phyloP scores from a whole-genome alignment of 2,888 invertebrate genomes.

The Sphaerophoria taeniata region DNA sequence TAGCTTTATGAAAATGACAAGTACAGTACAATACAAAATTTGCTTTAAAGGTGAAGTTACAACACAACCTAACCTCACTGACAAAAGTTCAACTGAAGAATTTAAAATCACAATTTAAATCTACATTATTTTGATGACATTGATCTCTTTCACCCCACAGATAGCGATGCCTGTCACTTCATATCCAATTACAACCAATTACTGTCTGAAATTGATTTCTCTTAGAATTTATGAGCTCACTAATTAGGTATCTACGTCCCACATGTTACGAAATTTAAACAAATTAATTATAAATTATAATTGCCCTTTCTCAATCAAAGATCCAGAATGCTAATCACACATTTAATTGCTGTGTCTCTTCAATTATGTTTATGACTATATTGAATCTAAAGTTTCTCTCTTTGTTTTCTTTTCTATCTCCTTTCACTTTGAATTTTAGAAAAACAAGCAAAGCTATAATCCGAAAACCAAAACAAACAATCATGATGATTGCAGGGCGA shows the following conservation, averaged over 20 bases:
- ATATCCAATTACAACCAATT: neutral
- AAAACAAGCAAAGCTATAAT: slow-evolving; percentile 6
- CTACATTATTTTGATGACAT: neutral
- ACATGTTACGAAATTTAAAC: neutral
- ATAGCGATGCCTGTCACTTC: too few species aligned
- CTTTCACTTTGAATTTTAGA: slow-evolving; percentile 40
- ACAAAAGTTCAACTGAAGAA: neutral
- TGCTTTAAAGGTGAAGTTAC: too few species aligned
- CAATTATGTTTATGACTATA: slow-evolving; percentile 18
- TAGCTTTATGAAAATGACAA: too few species aligned
- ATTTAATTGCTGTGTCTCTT: neutral
- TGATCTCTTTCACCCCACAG: slow-evolving; percentile 6
- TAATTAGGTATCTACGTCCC: neutral
- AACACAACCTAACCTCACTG: too few species aligned
- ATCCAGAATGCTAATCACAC: neutral
- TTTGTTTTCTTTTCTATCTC: neutral
- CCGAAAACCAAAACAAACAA: slow-evolving; percentile 16
- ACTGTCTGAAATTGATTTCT: slow-evolving; percentile 2
- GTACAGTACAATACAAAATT: too few species aligned
- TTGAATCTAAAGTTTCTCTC: neutral
- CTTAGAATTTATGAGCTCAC: neutral
- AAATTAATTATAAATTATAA: slow-evolving; percentile 1
- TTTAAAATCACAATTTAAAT: neutral
- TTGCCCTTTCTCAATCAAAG: neutral
- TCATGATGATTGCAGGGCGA: slow-evolving; percentile 51